Evolutionary conservation across 2,888 invertebrate species (phyloP), one percentile per base, ranked within the genome.

Genomic region (Dicyrtoma fusca): DNA sequence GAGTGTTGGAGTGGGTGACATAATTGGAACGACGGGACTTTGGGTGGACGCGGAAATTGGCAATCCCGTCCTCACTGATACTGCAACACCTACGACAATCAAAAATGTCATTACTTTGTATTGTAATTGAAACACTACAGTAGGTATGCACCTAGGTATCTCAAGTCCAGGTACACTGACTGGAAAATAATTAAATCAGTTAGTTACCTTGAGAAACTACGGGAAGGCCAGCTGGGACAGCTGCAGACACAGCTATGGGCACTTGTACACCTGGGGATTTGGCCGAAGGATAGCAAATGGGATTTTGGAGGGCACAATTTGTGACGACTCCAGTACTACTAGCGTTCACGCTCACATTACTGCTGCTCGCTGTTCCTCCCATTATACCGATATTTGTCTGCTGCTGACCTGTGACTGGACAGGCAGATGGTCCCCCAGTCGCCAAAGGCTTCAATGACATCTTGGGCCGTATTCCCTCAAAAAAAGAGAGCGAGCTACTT

Each of bases 401-500:
- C 62, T n/a, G 23, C 17, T 17, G 45, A 45, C 34, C 34, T 11
- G 62, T 63, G 14, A n/a, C 19, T 19, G 17, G 4, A 34, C 4
- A 17, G n/a, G 25, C n/a, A n/a, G 42, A 13, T 11, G 42, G 4
- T 3, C n/a, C 19, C 21, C 89, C 88, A 14, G 64, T 14, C 19
- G 51, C 83, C 21, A 89, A 44, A 26, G 74, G 64, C 17, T 75
- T 64, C 21, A 74, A 69, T 26, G 74, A 61, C 44, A 80, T 76
- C 73, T 79, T 80, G 55, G 80, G 80, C 82, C 88, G 87, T 81
- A 91, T 89, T 76, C 90, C 89, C 81, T 90, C 89, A 82, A 90
- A 90, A 84, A 87, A 89, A 55, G 69, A 80, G 69, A 76, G 74
- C 8, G 77, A 75, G 19, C 74, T 76, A 59, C 79, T 76, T 14